phyloP scores from a whole-genome alignment of 2,797 vertebrate genomes.

The Sebastes steindachneri region DNA sequence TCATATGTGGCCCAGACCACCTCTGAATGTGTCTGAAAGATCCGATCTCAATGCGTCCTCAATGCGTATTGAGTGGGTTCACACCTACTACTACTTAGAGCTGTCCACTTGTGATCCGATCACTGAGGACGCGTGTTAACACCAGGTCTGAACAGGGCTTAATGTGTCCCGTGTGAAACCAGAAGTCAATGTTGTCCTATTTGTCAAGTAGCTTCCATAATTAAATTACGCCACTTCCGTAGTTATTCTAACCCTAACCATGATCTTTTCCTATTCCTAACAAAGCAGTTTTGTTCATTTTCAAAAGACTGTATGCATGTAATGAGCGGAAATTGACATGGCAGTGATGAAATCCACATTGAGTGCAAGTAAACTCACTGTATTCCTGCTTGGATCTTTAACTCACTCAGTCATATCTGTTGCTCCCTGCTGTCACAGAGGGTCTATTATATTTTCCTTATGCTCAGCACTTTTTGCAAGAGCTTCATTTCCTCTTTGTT shows the following conservation, averaged over 20 bases:
- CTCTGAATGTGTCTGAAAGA: no score
- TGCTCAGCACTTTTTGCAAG: background rate
- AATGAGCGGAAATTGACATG: background rate
- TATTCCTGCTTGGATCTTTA: background rate
- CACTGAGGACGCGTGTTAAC: no score
- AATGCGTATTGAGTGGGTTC: no score
- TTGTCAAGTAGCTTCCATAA: background rate
- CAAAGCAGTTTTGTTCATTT: background rate
- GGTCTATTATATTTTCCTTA: background rate
- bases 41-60: no score
- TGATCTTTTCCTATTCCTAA: background rate
- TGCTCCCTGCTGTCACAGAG: background rate
- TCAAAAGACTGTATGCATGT: background rate
- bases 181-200: background rate
- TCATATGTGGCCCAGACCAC: no score
- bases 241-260: no score
- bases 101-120: no score
- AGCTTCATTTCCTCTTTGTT: slow-evolving; percentile 1
- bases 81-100: no score
- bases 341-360: background rate
- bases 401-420: background rate
- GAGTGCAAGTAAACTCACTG: background rate
- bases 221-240: background rate
- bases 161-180: background rate
- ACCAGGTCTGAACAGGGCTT: no score